Conservation (phyloP, 1,140 invertebrate species). For the Drosophila auraria region DNA sequence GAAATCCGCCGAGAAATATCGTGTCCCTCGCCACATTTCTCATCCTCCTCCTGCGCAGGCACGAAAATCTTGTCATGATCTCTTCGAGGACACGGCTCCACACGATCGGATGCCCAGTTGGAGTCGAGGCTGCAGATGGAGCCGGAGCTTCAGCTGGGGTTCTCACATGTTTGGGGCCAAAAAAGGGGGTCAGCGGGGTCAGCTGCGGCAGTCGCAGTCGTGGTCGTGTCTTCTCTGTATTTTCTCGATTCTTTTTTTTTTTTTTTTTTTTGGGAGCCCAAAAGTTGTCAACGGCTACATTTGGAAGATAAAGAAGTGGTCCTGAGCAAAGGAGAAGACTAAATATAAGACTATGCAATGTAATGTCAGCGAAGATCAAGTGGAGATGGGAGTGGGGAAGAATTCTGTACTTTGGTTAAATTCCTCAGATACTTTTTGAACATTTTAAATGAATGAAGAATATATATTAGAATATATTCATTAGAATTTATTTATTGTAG, state of each 20-base stretch:
- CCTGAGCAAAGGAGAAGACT: neutral
- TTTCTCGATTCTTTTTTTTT: neutral
- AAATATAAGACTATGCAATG: neutral
- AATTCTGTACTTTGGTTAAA: neutral
- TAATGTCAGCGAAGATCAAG: neutral
- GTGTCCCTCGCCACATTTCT: conserved; percentile 78
- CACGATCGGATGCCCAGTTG: conserved; percentile 60
- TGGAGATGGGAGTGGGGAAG: neutral
- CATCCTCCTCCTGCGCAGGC: conserved; percentile 67
- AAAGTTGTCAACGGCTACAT: conserved; percentile 34
- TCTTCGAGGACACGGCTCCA: conserved; percentile 62
- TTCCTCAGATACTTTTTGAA: neutral
- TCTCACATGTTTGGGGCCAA: conserved; percentile 45
- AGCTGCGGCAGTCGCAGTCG: conserved; percentile 32
- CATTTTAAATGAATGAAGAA: too few species aligned
- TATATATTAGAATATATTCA: too few species aligned
- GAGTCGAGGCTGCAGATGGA: conserved; percentile 22
- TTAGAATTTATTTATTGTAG: too few species aligned
- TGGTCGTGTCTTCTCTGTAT: conserved; percentile 31
- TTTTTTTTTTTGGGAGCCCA: conserved; percentile 10
- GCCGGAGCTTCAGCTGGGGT: conserved; percentile 8
- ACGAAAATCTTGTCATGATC: conserved; percentile 84
- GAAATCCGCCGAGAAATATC: conserved; percentile 74
- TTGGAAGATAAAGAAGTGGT: conserved; percentile 19
- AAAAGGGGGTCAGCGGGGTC: conserved; percentile 48